Percentiles rank a stretch among this genome's conserved stretches.
These are phyloP conservation scores for Arizona elegans DNA, from an alignment of 2,113 vertebrate genomes.

Conservation along the genomic window DNA sequence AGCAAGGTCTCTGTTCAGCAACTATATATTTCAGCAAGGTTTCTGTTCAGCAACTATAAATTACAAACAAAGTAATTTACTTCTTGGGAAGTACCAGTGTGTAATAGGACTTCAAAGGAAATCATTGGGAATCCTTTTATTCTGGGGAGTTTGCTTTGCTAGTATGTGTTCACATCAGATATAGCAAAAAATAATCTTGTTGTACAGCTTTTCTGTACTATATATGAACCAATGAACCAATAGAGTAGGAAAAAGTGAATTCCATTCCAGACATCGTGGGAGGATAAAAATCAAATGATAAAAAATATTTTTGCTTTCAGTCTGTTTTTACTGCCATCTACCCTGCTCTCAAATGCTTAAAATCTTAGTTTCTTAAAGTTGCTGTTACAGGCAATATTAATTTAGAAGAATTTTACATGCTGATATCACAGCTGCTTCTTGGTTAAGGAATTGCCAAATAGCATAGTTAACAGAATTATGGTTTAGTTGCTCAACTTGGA, in stretches of 20 bases:
- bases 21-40: neutral
- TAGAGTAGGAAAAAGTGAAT: neutral
- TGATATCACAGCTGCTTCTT: neutral
- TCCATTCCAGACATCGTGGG: neutral
- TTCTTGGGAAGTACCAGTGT: neutral
- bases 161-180: neutral
- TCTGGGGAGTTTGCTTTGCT: neutral
- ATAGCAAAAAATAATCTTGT: neutral
- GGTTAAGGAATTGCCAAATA: neutral
- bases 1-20: neutral
- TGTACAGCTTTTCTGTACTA: neutral
- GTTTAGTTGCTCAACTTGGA: constrained; percentile 36
- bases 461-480: neutral
- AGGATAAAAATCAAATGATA: neutral
- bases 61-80: neutral
- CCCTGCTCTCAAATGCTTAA: constrained; percentile 2
- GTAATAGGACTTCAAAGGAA: neutral
- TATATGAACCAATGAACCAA: neutral
- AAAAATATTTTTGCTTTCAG: constrained; percentile 5
- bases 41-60: neutral
- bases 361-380: neutral
- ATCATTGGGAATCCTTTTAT: neutral
- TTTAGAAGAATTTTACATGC: neutral
- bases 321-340: neutral
- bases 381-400: neutral